A percentile compares a stretch with the other conserved stretches of the same genome.
These are phyloP conservation scores for Plutomurus gul DNA, from an alignment of 1,140 invertebrate genomes.

Conservation along the genomic window DNA sequence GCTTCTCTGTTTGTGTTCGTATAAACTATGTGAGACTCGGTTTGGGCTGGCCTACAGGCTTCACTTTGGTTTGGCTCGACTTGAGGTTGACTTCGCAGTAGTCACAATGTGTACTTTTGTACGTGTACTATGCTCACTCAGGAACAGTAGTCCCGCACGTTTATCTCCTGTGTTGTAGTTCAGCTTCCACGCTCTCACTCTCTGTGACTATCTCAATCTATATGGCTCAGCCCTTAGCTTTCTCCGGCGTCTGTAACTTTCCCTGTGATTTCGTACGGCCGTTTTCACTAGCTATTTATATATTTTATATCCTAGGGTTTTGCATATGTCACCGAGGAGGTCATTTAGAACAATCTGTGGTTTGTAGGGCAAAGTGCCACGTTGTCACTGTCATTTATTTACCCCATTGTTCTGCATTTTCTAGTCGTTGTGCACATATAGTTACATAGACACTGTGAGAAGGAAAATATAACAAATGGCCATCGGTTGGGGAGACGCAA, in stretches of 20 bases:
- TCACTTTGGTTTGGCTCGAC: no score
- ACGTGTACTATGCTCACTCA: no score
- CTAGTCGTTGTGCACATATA: neutral
- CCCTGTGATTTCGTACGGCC: neutral
- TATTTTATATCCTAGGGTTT: slow-evolving; percentile 6
- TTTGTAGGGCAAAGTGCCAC: neutral
- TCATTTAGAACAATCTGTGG: slow-evolving; percentile 30
- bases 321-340: slow-evolving; percentile 14
- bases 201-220: neutral
- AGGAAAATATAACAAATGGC: neutral
- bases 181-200: neutral
- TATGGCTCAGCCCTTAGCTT: neutral
- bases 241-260: no score
- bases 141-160: no score
- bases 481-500: no score
- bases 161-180: no score
- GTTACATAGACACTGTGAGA: neutral
- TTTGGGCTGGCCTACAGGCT: no score
- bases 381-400: slow-evolving; percentile 4
- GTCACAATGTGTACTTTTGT: no score
- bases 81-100: no score
- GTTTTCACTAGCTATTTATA: neutral
- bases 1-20: neutral
- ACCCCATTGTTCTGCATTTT: neutral
- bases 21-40: neutral